These are phyloP conservation scores for Agapornis roseicollis DNA, from an alignment of 2,113 vertebrate genomes.

Conservation along the genomic window DNA sequence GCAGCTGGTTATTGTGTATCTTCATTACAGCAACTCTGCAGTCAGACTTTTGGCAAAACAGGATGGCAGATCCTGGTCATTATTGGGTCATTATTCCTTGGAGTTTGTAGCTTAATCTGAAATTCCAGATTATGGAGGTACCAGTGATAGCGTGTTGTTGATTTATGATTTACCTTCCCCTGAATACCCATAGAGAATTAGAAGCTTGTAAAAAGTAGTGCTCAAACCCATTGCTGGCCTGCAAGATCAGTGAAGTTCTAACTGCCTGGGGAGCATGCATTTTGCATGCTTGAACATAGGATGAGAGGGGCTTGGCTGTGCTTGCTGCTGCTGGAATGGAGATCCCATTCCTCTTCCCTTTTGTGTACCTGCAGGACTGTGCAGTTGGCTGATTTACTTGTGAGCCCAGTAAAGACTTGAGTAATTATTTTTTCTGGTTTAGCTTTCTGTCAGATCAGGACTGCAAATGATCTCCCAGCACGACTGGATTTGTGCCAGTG, in stretches of 20 bases:
- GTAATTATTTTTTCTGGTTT: neutral
- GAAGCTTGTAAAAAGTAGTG: neutral
- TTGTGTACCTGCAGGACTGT: neutral
- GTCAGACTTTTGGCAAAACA: accelerated
- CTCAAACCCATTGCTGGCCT: neutral
- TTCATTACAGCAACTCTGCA: neutral
- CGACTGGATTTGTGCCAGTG: neutral
- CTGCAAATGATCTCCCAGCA: neutral
- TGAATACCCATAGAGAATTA: neutral
- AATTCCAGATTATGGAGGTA: neutral
- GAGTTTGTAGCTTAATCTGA: neutral
- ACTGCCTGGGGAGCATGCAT: accelerated
- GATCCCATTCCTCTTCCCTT: neutral
- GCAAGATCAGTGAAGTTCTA: neutral
- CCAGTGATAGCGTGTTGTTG: accelerated
- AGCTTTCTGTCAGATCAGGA: neutral
- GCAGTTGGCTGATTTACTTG: neutral
- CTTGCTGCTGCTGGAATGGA: neutral
- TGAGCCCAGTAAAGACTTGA: neutral
- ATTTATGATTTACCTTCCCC: neutral
- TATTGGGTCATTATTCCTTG: neutral
- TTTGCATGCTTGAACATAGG: neutral
- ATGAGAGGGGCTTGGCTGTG: neutral
- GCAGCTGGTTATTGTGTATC: neutral
- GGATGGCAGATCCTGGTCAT: neutral